Conservation (phyloP, 2,797 vertebrate genomes). For the Siniperca scherzeri region DNA sequence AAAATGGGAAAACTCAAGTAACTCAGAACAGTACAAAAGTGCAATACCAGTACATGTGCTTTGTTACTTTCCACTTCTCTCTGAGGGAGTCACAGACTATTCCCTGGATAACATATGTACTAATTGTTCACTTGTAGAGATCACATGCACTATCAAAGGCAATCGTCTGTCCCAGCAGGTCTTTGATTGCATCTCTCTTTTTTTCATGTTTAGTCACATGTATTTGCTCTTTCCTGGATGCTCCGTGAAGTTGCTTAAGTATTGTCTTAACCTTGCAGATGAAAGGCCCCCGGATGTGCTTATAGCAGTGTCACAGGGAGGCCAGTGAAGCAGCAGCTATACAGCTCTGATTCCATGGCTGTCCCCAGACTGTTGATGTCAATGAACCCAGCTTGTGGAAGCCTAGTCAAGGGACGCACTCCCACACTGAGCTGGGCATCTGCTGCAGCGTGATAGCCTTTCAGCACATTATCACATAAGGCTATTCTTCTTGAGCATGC, state of each 20-base stretch:
- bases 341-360: constrained; percentile 58
- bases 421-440: constrained; percentile 65
- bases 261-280: constrained; percentile 65
- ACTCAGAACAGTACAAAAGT: background rate
- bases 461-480: constrained; percentile 61
- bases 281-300: constrained; percentile 59
- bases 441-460: constrained; percentile 75
- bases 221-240: constrained; percentile 51
- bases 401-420: constrained; percentile 67
- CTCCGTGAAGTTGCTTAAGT: constrained; percentile 33
- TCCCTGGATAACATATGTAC: background rate
- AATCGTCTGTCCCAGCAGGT: constrained; percentile 19
- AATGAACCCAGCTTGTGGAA: constrained; percentile 70
- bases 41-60: background rate
- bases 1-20: background rate
- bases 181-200: constrained; percentile 41
- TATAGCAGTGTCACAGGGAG: constrained; percentile 48
- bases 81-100: background rate
- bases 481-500: constrained; percentile 69
- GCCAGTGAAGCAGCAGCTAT: constrained; percentile 41
- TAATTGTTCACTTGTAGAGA: constrained; percentile 15
- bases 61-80: background rate
- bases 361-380: constrained; percentile 65
- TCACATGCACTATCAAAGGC: constrained; percentile 14
- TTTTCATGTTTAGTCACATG: constrained; percentile 47